Conservation (phyloP, 2,888 invertebrate genomes). For the Synergus laeviventris region DNA sequence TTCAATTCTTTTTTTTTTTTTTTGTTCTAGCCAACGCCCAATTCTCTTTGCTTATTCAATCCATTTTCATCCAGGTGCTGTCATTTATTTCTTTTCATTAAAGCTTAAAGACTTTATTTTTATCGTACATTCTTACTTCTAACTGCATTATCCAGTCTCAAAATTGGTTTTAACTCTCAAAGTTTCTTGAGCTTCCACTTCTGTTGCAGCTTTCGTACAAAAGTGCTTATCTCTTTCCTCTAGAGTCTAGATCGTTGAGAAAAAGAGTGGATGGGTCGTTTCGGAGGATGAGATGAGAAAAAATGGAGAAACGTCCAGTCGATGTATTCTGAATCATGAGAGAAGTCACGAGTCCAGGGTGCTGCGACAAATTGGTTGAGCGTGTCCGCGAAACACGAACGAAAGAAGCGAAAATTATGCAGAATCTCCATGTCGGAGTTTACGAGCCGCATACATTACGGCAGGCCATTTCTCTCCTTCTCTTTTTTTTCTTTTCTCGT, state of each 20-base stretch:
- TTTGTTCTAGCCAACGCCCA: not conserved
- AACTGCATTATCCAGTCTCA: conserved; percentile 9
- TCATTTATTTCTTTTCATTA: conserved; percentile 21
- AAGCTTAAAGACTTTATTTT: conserved; percentile 2
- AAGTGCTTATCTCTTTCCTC: conserved; percentile 7
- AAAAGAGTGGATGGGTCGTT: conserved; percentile 11
- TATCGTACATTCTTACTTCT: too few species aligned
- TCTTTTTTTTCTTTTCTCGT: conserved; percentile 45
- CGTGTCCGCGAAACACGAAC: conserved; percentile 67
- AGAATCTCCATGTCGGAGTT: conserved; percentile 53
- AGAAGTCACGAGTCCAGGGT: conserved; percentile 62
- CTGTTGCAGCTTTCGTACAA: conserved; percentile 13
- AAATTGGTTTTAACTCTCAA: conserved; percentile 29
- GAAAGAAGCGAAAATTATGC: conserved; percentile 57
- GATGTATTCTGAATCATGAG: conserved; percentile 48
- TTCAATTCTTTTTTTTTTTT: conserved; percentile 17
- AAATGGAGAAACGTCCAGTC: conserved; percentile 48
- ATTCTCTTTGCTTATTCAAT: conserved; percentile 34
- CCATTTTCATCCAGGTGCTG: conserved; percentile 17
- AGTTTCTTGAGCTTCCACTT: not conserved
- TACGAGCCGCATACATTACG: conserved; percentile 62
- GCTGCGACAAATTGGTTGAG: conserved; percentile 67
- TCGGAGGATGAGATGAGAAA: conserved; percentile 11
- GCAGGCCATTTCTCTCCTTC: conserved; percentile 21
- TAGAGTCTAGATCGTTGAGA: not conserved